phyloP scores from a whole-genome alignment of 2,888 invertebrate genomes.

The Heliconius ethilla region DNA sequence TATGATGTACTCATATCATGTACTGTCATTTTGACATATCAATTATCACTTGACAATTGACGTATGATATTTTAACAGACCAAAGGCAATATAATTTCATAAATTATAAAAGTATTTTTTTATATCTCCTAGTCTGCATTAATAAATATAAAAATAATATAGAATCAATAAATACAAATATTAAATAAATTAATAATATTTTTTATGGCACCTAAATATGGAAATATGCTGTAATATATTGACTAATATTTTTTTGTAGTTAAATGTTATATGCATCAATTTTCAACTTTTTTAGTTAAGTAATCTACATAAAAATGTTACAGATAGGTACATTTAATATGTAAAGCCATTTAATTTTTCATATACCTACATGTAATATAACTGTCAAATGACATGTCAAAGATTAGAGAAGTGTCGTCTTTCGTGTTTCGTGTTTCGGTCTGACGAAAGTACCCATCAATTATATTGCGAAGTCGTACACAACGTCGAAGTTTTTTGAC shows the following conservation, averaged over 20 bases:
- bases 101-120: neutral
- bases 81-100: neutral
- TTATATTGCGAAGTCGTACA: slow-evolving; percentile 14
- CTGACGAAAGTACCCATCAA: slow-evolving; percentile 10
- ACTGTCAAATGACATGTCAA: slow-evolving; percentile 19
- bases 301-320: too few relatives aligned
- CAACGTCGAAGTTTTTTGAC: slow-evolving; percentile 15
- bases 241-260: neutral
- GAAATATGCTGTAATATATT: neutral
- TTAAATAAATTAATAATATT: neutral
- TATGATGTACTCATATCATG: too few relatives aligned
- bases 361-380: neutral
- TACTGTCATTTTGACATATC: neutral
- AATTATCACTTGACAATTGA: neutral
- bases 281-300: too few relatives aligned
- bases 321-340: too few relatives aligned
- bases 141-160: too few relatives aligned
- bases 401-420: slow-evolving; percentile 16
- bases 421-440: slow-evolving; percentile 7
- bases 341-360: neutral
- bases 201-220: neutral
- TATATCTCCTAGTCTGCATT: too few relatives aligned
- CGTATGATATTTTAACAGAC: neutral
- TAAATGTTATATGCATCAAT: neutral
- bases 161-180: neutral